Evolutionary conservation across 2,113 vertebrate species (phyloP).

Genomic region (Callocephalon fimbriatum): DNA sequence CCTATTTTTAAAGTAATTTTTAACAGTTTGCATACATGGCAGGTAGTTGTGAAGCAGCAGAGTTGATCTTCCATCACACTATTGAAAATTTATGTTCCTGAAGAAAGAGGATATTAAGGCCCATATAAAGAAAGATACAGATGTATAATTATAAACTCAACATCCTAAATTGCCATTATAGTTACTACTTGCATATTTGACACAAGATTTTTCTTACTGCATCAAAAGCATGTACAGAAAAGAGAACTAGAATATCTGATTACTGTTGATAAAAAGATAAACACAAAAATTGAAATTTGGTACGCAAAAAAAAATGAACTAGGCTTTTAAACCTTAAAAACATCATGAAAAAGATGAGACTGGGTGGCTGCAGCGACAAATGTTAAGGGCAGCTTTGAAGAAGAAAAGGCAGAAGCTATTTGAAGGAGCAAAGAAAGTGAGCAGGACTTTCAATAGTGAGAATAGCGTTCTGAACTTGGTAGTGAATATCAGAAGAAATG

Average conservation of each 20-base stretch:
- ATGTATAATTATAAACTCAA: background rate
- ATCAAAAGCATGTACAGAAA: background rate
- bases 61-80: background rate
- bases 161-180: background rate
- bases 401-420: background rate
- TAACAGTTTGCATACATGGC: background rate
- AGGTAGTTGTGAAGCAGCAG: background rate
- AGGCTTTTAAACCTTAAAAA: background rate
- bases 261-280: background rate
- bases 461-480: background rate
- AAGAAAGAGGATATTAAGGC: background rate
- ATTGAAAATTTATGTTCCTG: background rate
- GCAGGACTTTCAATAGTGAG: background rate
- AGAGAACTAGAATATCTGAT: background rate
- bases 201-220: fast-evolving
- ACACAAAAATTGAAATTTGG: background rate
- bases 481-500: background rate
- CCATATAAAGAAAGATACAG: background rate
- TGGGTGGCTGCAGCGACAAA: background rate
- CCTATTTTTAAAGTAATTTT: background rate
- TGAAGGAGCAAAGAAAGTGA: background rate
- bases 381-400: background rate
- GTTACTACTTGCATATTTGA: background rate
- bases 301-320: background rate
- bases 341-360: background rate